Evolutionary conservation across 2,888 invertebrate genomes (phyloP).

Genomic region (Drosophila mercatorum): DNA sequence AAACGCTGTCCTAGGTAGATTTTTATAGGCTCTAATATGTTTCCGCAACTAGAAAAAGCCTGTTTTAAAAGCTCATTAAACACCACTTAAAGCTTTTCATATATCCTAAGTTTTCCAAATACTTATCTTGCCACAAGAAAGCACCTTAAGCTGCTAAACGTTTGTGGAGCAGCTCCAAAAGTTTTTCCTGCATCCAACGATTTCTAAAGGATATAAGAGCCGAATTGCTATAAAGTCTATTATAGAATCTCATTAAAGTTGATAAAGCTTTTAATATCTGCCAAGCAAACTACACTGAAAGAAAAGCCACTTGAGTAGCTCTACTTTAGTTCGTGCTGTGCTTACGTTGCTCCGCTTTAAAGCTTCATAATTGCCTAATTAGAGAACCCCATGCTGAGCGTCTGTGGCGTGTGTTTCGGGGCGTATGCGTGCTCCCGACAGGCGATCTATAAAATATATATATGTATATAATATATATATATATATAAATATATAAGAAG

Average conservation of each 20-base stretch:
- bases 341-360: conserved; percentile 14
- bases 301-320: conserved; percentile 20
- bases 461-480: too few relatives aligned
- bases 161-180: background rate
- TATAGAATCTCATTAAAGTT: conserved; percentile 4
- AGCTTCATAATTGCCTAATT: conserved; percentile 60
- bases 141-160: background rate
- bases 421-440: conserved; percentile 24
- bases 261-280: background rate
- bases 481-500: background rate
- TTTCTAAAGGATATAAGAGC: background rate
- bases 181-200: too few relatives aligned
- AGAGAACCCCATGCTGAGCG: conserved; percentile 11
- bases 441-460: conserved; percentile 20
- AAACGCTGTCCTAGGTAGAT: too few relatives aligned
- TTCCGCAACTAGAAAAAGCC: background rate
- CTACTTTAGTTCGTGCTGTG: conserved; percentile 12
- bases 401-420: background rate
- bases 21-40: background rate
- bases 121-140: too few relatives aligned
- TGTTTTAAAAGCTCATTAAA: background rate
- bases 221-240: background rate
- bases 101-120: background rate
- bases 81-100: background rate
- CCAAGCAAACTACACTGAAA: background rate